phyloP scores from a whole-genome alignment of 2,113 vertebrate species.

The Catharus fuscescens region DNA sequence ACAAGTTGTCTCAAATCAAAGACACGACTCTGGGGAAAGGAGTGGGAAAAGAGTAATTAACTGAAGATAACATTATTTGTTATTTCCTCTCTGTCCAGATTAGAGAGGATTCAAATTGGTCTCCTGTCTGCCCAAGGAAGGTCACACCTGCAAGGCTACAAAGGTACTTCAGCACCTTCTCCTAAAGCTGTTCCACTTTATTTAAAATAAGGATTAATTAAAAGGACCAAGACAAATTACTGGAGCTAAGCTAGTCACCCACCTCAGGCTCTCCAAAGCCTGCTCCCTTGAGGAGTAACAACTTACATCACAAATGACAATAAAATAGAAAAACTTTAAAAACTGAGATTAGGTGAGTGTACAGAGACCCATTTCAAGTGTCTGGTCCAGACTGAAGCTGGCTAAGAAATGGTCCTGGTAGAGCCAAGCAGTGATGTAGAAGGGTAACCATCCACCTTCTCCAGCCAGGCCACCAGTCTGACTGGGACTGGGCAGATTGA shows the following conservation, averaged over 20 bases:
- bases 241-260: not conserved
- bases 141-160: not conserved
- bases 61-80: not conserved
- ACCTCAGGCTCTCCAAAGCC: not conserved
- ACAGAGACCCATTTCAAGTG: not conserved
- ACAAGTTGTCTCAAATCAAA: not conserved
- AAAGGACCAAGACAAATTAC: not conserved
- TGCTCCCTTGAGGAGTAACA: fast-evolving
- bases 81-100: not conserved
- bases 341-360: not conserved
- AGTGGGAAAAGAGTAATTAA: not conserved
- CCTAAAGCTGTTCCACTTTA: not conserved
- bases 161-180: not conserved
- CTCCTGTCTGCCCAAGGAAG: not conserved
- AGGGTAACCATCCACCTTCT: not conserved
- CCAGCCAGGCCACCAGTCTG: not conserved
- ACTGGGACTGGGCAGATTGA: not conserved
- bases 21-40: not conserved
- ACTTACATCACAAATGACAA: not conserved
- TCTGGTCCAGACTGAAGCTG: not conserved
- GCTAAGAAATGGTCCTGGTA: not conserved
- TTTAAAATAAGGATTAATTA: not conserved
- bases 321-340: not conserved
- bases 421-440: not conserved
- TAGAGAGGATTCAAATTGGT: not conserved